These are phyloP conservation scores for Antheraea yamamai DNA, from an alignment of 2,888 invertebrate species.

Conservation along the genomic window DNA sequence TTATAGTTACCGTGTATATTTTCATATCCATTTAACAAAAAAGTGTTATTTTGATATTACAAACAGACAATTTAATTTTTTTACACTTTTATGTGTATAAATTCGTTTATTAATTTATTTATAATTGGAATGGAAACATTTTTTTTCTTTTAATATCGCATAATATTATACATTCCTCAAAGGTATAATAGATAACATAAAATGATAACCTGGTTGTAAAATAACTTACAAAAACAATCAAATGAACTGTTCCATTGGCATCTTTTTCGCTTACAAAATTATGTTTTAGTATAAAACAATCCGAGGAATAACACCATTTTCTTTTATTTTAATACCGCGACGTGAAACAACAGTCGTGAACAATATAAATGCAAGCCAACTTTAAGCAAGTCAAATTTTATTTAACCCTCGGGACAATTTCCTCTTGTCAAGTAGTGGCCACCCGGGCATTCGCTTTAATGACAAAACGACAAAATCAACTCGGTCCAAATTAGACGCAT, in stretches of 20 bases:
- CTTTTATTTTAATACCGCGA: conserved; percentile 38
- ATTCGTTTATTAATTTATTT: too few relatives aligned
- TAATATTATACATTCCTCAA: too few relatives aligned
- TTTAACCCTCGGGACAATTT: conserved; percentile 75
- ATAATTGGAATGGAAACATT: too few relatives aligned
- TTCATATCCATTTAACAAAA: too few relatives aligned
- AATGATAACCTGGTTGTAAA: background rate
- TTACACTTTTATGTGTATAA: too few relatives aligned
- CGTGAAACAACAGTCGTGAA: conserved; percentile 62
- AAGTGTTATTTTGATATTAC: too few relatives aligned
- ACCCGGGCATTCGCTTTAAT: conserved; percentile 74
- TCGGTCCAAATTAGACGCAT: conserved; percentile 72
- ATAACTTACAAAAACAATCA: background rate
- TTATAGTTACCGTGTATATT: too few relatives aligned
- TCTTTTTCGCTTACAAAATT: background rate
- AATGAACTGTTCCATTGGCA: background rate
- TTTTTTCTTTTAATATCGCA: too few relatives aligned
- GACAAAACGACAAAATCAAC: conserved; percentile 76
- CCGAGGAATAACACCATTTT: background rate
- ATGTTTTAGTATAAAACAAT: background rate
- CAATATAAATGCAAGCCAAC: conserved; percentile 68
- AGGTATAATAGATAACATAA: background rate
- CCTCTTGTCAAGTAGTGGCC: conserved; percentile 75
- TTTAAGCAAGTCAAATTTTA: conserved; percentile 73
- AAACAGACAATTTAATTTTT: too few relatives aligned